Percentiles rank a stretch among this genome's conserved stretches.
These are phyloP conservation scores for Gisinianus flammeolus DNA, from an alignment of 2,888 invertebrate genomes.

Conservation along the genomic window DNA sequence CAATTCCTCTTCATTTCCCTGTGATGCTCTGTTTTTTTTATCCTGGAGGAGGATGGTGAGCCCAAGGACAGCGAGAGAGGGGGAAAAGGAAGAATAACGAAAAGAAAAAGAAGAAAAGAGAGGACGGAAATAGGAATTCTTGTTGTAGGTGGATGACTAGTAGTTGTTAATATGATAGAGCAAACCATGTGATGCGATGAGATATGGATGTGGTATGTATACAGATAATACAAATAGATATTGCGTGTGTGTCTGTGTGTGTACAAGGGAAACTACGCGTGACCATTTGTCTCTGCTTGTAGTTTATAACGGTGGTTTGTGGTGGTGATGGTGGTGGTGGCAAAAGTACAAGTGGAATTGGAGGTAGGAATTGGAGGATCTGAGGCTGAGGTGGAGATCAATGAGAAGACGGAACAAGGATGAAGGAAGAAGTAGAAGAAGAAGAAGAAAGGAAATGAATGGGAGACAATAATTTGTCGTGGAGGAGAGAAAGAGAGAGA, in stretches of 20 bases:
- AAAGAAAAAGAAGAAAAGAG: not conserved
- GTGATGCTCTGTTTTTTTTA: too few relatives aligned
- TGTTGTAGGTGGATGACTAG: not conserved
- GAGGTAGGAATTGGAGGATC: not conserved
- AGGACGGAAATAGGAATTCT: not conserved
- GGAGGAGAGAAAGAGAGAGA: not conserved
- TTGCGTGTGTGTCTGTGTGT: not conserved
- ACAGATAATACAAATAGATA: not conserved
- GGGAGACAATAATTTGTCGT: conserved; percentile 38
- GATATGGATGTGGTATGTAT: not conserved
- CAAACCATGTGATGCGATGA: not conserved
- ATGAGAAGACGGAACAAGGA: conserved; percentile 18
- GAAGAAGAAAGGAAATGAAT: conserved; percentile 22
- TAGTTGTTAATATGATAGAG: not conserved
- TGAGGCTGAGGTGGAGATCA: conserved; percentile 29
- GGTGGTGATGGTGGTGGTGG: too few relatives aligned
- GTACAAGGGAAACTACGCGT: not conserved
- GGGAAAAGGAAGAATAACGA: not conserved
- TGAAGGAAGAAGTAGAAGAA: not conserved
- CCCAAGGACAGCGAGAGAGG: too few relatives aligned
- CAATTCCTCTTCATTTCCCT: not conserved
- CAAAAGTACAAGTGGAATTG: too few relatives aligned
- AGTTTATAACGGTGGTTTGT: conserved; percentile 15
- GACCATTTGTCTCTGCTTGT: not conserved
- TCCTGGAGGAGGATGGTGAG: too few relatives aligned